Evolutionary conservation across 2,888 invertebrate genomes (phyloP), one percentile per base, ranked within the genome.

Genomic region (Drosophila nr. fundita): DNA sequence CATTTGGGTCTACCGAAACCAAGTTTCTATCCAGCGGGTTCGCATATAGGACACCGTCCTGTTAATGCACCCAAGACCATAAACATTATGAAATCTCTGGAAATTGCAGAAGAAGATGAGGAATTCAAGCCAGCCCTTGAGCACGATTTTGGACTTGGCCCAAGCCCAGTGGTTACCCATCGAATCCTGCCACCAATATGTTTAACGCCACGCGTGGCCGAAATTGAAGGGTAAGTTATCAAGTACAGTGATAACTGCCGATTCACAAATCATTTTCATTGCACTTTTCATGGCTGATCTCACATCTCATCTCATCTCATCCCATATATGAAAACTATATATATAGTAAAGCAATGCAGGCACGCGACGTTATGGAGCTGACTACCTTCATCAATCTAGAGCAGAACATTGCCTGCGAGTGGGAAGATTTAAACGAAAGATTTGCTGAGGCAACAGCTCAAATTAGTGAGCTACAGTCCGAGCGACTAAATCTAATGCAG

Each of bases 301-400:
- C 53, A 24, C 38, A 53, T 48, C 18, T 48, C 53, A 49, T 48
- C n/a, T 48, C 53, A 49, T 49, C 52, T 24, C 38, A 55, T 50
- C 49, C n/a, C 24, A 45, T 42, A 34, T 29, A 38, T 55, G 32
- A 32, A 10, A 32, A 13, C n/a, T 11, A 92, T 45, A 21, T 24
- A 38, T 38, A 92, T 78, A 94, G 94, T 82, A 94, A 94, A 2
- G 92, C 92, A 78, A 85, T 92, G 68, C 93, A 95, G 6, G 94
- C 94, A 75, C 93, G 93, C 60, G 94, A 95, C 74, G 93, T 94
- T 1, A 91, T 94, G 75, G 94, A 94, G 65, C 92, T 96, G 21
- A 92, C 94, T 60, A 94, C 95, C 80, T 94, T 95, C 71, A 95
- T 95, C 2, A 94, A 94, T 61, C 91, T 95, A 74, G 96, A 96